Evolutionary conservation across 2,888 invertebrate species (phyloP), one percentile per base, ranked within the genome.

Genomic region (Sthenelais limicola): DNA sequence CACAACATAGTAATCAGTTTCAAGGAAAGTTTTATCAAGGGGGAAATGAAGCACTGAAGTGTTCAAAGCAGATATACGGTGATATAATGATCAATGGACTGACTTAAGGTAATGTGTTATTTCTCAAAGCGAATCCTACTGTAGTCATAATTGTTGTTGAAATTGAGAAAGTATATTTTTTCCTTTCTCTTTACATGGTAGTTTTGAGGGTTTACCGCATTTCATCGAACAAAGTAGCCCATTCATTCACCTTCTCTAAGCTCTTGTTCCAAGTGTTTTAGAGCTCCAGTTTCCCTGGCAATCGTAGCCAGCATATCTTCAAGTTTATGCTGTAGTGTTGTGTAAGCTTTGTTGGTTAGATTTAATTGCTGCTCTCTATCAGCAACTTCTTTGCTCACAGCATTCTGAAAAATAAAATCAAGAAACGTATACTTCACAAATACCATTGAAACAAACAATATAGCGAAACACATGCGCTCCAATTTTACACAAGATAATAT

Each of bases 331-430:
- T 86, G 83, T 49, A 86, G 74, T 51, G 83, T 80, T 12, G 78
- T 78, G 70, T 83, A 83, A 74, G 80, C 78, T 71, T 83, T 80
- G 52, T 81, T 81, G 52, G 77, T 79, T 71, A 83, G 80, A 38
- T 78, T 80, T 26, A 86, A 80, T 76, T 86, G 83, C 47, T 82
- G 79, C 74, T 86, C 85, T 58, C 83, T 83, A 68, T 83, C 83
- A 1, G 79, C 80, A 80, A 85, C 80, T 54, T 84, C 82, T 15
- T 79, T 79, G 77, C 82, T 80, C 68, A 82, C 76, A 12, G 73
- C 73, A 66, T 76, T 78, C 86, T 86, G 80, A 71, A 74, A 21
- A 71, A 38, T 52, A 52, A 28, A 43, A 43, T n/a, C n/a, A n/a
- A n/a, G n/a, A n/a, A n/a, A n/a, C n/a, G n/a, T n/a, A n/a, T n/a